Conservation (phyloP, 2,888 invertebrate species). For the Tetropium fuscum region DNA sequence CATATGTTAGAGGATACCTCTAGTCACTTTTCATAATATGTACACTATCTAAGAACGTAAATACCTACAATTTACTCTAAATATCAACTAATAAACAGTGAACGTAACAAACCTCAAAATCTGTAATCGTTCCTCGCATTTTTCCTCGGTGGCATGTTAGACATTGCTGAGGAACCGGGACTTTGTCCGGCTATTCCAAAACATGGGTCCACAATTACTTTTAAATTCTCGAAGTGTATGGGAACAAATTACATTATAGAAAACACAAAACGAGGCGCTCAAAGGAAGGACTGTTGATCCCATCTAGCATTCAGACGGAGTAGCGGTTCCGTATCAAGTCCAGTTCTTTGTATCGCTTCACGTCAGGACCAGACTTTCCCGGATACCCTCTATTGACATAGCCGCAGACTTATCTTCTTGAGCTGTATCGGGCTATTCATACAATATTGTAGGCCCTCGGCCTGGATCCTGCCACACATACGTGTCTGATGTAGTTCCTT, state of each 20-base stretch:
- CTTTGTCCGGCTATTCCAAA: not conserved
- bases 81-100: too few relatives aligned
- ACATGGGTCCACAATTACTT: conserved; percentile 33
- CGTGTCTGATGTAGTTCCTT: conserved; percentile 29
- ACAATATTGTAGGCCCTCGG: conserved; percentile 38
- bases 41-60: too few relatives aligned
- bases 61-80: too few relatives aligned
- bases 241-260: conserved; percentile 58
- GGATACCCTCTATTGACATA: conserved; percentile 60
- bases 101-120: too few relatives aligned
- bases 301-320: conserved; percentile 60
- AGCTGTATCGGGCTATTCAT: conserved; percentile 50
- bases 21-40: too few relatives aligned
- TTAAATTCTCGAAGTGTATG: conserved; percentile 47
- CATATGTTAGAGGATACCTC: too few relatives aligned
- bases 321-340: conserved; percentile 58
- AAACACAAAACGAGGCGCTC: conserved; percentile 56
- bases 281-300: conserved; percentile 59
- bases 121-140: too few relatives aligned
- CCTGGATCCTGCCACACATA: conserved; percentile 26
- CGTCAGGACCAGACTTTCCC: conserved; percentile 56
- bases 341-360: conserved; percentile 56
- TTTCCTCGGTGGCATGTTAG: too few relatives aligned
- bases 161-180: too few relatives aligned
- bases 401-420: conserved; percentile 58